Percentiles rank a stretch among this genome's conserved stretches.
Evolutionary conservation across 2,113 vertebrate genomes (phyloP).

Genomic region (Anthoscopus minutus): DNA sequence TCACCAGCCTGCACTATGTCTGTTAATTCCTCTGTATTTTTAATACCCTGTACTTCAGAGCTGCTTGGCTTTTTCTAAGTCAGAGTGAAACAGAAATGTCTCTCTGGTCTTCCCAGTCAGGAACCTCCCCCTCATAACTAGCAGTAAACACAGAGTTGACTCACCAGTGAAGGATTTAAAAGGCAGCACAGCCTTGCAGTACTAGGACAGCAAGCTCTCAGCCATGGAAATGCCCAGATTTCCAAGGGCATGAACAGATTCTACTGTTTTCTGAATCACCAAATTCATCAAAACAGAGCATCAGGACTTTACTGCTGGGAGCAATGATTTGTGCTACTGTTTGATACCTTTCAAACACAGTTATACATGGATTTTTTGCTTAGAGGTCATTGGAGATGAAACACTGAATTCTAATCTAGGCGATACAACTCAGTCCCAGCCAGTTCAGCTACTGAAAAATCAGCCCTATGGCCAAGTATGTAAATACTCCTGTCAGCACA

Average conservation of each 20-base stretch:
- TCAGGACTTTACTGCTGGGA: not conserved
- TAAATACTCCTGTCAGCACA: not conserved
- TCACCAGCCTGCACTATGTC: not conserved
- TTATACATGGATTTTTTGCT: not conserved
- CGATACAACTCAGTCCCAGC: not conserved
- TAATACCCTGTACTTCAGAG: not conserved
- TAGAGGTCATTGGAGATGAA: not conserved
- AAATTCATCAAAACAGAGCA: not conserved
- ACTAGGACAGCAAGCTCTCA: not conserved
- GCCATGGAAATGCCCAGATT: not conserved
- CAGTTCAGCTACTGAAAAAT: not conserved
- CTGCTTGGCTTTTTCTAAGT: not conserved
- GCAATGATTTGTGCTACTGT: not conserved
- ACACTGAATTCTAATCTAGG: not conserved
- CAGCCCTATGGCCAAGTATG: not conserved
- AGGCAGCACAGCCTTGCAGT: not conserved
- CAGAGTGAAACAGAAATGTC: not conserved
- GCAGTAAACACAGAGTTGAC: constrained; percentile 8
- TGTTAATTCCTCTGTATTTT: not conserved
- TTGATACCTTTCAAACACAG: not conserved
- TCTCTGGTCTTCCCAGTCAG: not conserved
- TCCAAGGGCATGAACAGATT: not conserved
- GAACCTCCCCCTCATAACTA: constrained; percentile 29
- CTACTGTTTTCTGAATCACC: not conserved
- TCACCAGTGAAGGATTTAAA: not conserved